A percentile compares a stretch with the other conserved stretches of the same genome.
phyloP scores from a whole-genome alignment of 2,888 invertebrate genomes.

The Ophioninae sp. region DNA sequence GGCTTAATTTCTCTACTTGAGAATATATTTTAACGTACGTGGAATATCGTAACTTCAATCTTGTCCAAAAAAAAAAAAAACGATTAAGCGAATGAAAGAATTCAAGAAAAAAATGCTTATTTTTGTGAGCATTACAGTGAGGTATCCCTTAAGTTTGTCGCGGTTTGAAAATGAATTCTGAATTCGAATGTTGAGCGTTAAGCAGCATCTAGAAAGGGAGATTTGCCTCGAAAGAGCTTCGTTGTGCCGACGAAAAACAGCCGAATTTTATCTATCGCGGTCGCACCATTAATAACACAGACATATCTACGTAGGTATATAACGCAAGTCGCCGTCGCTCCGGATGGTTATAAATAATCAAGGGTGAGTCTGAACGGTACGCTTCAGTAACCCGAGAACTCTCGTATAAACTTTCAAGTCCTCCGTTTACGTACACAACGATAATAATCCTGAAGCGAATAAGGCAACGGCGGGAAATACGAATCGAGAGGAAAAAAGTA shows the following conservation, averaged over 20 bases:
- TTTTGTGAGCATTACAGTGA: no score
- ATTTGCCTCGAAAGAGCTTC: neutral
- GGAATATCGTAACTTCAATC: no score
- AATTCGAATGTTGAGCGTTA: neutral
- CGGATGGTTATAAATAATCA: constrained; percentile 60
- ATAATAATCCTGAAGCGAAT: constrained; percentile 18
- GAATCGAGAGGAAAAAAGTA: constrained; percentile 34
- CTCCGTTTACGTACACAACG: neutral
- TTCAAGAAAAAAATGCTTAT: neutral
- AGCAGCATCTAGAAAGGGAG: neutral
- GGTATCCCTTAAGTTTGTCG: neutral
- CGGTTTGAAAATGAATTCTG: neutral
- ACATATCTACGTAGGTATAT: constrained; percentile 7
- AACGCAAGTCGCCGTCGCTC: constrained; percentile 20
- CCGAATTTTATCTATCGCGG: constrained; percentile 64
- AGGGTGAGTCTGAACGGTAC: constrained; percentile 33
- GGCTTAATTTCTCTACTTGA: no score
- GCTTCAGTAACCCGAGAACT: constrained; percentile 43
- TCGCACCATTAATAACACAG: constrained; percentile 46
- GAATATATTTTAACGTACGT: no score
- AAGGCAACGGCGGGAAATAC: constrained; percentile 15
- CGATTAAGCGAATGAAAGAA: no score
- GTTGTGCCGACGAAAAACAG: constrained; percentile 58
- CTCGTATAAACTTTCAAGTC: constrained; percentile 25
- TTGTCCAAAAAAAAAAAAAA: no score